These are phyloP conservation scores for Peromyscus maniculatus DNA, from an alignment of 2,113 vertebrate genomes.

Conservation along the genomic window DNA sequence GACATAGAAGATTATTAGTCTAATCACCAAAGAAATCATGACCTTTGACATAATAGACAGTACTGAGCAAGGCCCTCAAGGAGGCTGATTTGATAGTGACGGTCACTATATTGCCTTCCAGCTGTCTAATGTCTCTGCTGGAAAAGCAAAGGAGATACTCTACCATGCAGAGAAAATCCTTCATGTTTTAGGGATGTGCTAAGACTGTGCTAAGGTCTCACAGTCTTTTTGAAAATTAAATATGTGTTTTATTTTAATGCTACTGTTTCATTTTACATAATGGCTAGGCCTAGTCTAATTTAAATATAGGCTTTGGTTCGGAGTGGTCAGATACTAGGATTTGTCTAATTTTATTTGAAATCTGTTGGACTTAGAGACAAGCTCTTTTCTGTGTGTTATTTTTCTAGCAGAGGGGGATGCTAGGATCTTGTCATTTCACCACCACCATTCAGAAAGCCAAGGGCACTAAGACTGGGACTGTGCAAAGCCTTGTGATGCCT, in stretches of 20 bases:
- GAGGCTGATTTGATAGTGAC: neutral
- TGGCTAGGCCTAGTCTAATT: neutral
- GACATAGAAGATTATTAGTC: neutral
- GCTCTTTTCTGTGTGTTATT: neutral
- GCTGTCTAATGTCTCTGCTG: neutral
- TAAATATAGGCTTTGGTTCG: neutral
- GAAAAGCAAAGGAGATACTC: constrained; percentile 15
- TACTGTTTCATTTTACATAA: neutral
- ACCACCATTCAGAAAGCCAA: neutral
- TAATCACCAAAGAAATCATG: neutral
- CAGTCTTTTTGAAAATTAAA: neutral
- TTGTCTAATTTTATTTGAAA: neutral
- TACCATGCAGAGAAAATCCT: neutral
- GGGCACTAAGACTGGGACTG: neutral
- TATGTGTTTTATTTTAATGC: neutral
- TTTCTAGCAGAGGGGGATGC: neutral
- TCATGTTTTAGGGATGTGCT: neutral
- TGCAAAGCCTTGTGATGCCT: neutral
- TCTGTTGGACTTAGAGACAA: neutral
- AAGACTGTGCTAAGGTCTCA: neutral
- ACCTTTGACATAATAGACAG: neutral
- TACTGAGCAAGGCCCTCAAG: neutral
- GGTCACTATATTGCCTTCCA: neutral
- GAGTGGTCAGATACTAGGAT: neutral
- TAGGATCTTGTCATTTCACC: neutral